phyloP scores from a whole-genome alignment of 2,888 invertebrate species.

The Synergus gifuensis region DNA sequence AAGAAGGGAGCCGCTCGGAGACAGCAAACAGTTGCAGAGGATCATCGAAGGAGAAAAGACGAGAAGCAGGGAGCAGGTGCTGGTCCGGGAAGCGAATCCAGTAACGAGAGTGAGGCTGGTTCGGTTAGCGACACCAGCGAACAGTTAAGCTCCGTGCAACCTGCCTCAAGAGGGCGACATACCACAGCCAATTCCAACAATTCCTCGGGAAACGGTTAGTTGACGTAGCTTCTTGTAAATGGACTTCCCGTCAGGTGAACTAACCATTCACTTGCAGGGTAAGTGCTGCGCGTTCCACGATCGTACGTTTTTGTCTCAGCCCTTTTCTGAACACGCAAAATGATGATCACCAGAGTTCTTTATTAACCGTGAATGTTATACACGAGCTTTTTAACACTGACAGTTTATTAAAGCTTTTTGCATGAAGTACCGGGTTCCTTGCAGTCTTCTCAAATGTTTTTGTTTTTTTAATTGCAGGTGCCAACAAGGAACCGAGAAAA shows the following conservation, averaged over 20 bases:
- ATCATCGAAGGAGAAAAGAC: slow-evolving; percentile 74
- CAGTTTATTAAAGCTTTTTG: slow-evolving; percentile 29
- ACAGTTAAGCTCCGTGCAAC: slow-evolving; percentile 70
- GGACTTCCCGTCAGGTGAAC: slow-evolving; percentile 66
- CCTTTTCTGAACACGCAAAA: slow-evolving; percentile 38
- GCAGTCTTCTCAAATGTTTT: not conserved
- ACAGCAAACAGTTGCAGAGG: slow-evolving; percentile 74
- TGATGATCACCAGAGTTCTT: slow-evolving; percentile 55
- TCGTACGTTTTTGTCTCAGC: slow-evolving; percentile 42
- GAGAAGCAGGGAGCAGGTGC: slow-evolving; percentile 73
- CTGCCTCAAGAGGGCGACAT: slow-evolving; percentile 69
- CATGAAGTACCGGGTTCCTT: not conserved
- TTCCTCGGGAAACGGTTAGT: slow-evolving; percentile 76
- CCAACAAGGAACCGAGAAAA: slow-evolving; percentile 81
- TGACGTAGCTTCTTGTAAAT: slow-evolving; percentile 67
- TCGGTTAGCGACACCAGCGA: slow-evolving; percentile 75
- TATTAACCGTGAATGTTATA: slow-evolving; percentile 59
- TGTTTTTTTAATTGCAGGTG: slow-evolving; percentile 61
- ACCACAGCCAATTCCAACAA: slow-evolving; percentile 73
- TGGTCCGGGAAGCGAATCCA: slow-evolving; percentile 76
- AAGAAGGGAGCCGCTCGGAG: slow-evolving; percentile 81
- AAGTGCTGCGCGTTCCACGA: slow-evolving; percentile 63
- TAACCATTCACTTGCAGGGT: slow-evolving; percentile 68
- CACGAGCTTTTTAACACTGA: slow-evolving; percentile 74
- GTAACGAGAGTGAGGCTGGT: slow-evolving; percentile 76